Base-by-base conservation (phyloP, 2,113 vertebrate genomes). In the Pampusana beccarii region DNA sequence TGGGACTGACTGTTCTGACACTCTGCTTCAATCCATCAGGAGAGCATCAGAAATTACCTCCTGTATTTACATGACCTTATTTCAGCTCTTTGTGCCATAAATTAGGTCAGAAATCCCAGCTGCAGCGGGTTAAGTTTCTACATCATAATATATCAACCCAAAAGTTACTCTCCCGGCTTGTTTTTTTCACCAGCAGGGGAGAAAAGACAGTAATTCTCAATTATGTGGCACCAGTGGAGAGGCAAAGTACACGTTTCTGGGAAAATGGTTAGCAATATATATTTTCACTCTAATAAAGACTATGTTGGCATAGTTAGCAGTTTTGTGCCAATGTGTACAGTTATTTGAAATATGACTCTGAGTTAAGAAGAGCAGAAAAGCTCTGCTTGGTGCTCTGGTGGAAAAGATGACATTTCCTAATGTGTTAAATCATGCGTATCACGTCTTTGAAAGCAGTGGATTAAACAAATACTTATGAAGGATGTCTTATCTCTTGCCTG, bases 401-500 rank as follows among this genome's bases (percentile, higher is more conserved):
- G 70, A 86, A 93, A 81, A 95, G 86, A 93, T 96, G 95, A 70
- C 65, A 65, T 95, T 94, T 82, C 90, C 91, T 91, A 93, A 94
- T 75, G 42, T 3, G 13, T 80, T 89, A 93, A 95, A 94, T 95
- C 93, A 92, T 75, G 78, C 19, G 0, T 65, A 50, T 88, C 95
- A 79, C 3, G 2, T 60, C 88, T 91, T 89, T 75, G 83, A 73
- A 93, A 93, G 96, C 79, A 58, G 72, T 25, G 70, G 86, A 93
- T 96, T 94, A 95, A 97, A 91, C 85, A 90, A 92, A 73, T 93
- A 62, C 86, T 93, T 84, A 75, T 26, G 66, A 93, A 75, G 73
- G 40, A 61, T 90, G 78, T 80, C 75, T 95, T 95, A 88, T 94
- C 92, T 92, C 70, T 81, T 91, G 86, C 83, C 83, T 75, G 38